Evolutionary conservation across 2,113 vertebrate species (phyloP).

Genomic region (Plestiodon gilberti): DNA sequence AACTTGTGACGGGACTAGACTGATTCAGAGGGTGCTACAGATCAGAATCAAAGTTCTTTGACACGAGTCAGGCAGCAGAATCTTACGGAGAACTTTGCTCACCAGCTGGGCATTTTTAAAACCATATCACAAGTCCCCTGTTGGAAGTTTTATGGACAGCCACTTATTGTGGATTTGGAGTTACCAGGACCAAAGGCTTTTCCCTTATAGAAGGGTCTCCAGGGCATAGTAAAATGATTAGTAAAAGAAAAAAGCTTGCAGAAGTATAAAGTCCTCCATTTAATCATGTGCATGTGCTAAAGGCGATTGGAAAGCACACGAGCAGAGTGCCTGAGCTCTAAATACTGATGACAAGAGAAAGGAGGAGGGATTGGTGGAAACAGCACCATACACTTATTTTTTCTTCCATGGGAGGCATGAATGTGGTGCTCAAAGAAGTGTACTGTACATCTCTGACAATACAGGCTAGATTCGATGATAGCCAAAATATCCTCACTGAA

Average conservation of each 20-base stretch:
- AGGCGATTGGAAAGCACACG: slow-evolving; percentile 5
- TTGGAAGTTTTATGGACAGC: not conserved
- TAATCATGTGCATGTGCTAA: slow-evolving; percentile 8
- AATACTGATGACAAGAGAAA: not conserved
- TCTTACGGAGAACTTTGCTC: not conserved
- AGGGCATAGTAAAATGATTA: slow-evolving; percentile 1
- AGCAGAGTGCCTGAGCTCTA: slow-evolving; percentile 10
- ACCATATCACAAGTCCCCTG: not conserved
- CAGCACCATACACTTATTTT: not conserved
- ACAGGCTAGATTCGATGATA: not conserved
- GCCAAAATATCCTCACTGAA: not conserved
- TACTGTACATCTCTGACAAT: not conserved
- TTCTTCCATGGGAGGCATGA: not conserved
- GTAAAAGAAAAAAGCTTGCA: slow-evolving; percentile 4
- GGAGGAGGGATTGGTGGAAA: not conserved
- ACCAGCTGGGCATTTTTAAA: not conserved
- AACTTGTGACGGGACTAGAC: not conserved
- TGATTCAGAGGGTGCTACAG: not conserved
- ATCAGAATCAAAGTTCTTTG: not conserved
- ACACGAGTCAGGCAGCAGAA: not conserved
- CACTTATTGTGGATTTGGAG: not conserved
- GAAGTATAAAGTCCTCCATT: not conserved
- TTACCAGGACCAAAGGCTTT: not conserved
- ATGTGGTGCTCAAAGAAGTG: slow-evolving; percentile 1
- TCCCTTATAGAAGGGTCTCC: not conserved